These are phyloP conservation scores for Melieria omissa DNA, from an alignment of 2,888 invertebrate genomes.

Conservation along the genomic window DNA sequence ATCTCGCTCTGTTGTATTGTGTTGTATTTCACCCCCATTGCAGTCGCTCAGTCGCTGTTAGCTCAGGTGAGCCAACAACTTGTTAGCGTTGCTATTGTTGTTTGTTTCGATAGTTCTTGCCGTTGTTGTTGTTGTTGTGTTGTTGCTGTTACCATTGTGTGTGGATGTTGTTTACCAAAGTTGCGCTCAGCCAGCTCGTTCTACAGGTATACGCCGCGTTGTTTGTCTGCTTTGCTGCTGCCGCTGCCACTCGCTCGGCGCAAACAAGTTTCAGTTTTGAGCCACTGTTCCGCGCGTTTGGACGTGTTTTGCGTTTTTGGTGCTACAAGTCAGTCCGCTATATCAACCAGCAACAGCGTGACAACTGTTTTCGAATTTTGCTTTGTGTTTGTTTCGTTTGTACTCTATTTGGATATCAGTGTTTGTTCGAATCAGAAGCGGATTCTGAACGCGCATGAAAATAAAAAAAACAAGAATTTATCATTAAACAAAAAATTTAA, in stretches of 20 bases:
- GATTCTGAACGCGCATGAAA: no score
- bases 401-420: no score
- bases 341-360: background rate
- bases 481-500: no score
- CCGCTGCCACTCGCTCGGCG: slow-evolving; percentile 25
- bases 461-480: no score
- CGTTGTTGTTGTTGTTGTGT: slow-evolving; percentile 21
- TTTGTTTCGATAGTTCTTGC: slow-evolving; percentile 36
- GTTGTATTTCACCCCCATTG: background rate
- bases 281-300: slow-evolving; percentile 52
- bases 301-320: slow-evolving; percentile 47
- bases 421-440: no score
- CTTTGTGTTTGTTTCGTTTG: no score
- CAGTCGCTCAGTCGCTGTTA: slow-evolving; percentile 24
- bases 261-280: slow-evolving; percentile 61
- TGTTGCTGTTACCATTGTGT: slow-evolving; percentile 9
- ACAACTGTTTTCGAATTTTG: background rate
- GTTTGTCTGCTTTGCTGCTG: background rate
- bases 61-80: slow-evolving; percentile 47
- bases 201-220: no score
- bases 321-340: background rate
- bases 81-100: slow-evolving; percentile 16
- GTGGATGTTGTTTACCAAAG: background rate
- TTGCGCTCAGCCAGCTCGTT: no score
- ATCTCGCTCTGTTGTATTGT: slow-evolving; percentile 5